Evolutionary conservation across 2,797 vertebrate genomes (phyloP).

Genomic region (Leptoclinus maculatus): DNA sequence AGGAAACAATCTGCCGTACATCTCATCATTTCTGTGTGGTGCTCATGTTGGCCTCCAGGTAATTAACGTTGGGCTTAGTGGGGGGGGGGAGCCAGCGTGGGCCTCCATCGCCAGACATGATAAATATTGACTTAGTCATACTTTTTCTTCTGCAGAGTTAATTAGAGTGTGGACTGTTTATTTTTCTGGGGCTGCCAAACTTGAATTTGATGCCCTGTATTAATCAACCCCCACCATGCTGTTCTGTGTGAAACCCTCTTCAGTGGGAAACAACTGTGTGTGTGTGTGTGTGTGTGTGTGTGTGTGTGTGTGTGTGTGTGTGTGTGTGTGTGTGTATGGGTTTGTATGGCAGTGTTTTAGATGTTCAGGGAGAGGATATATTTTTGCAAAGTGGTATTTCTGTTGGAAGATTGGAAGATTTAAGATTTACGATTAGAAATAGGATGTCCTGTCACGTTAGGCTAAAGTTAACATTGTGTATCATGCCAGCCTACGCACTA

Average conservation of each 20-base stretch:
- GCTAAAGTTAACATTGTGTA: not conserved
- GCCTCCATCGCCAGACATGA: conserved; percentile 68
- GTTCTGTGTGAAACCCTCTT: conserved; percentile 36
- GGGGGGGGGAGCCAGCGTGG: conserved; percentile 66
- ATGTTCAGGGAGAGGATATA: not conserved
- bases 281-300: not conserved
- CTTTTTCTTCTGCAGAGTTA: conserved; percentile 75
- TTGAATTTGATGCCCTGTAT: conserved; percentile 72
- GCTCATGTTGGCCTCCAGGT: conserved; percentile 76
- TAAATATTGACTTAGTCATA: conserved; percentile 82
- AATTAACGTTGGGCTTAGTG: conserved; percentile 75
- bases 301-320: too few species aligned
- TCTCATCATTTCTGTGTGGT: conserved; percentile 65
- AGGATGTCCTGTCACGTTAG: not conserved
- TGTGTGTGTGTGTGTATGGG: conserved; percentile 9
- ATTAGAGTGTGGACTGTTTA: conserved; percentile 80
- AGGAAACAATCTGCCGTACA: conserved; percentile 54
- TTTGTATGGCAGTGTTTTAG: conserved; percentile 21
- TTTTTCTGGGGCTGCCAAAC: conserved; percentile 75
- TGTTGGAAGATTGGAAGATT: not conserved
- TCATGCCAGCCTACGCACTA: not conserved
- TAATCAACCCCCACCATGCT: conserved; percentile 76
- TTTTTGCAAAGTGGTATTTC: not conserved
- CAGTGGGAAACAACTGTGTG: conserved; percentile 34
- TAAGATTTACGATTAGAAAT: not conserved